phyloP scores from a whole-genome alignment of 2,797 vertebrate species.

The Poecilia gillii region DNA sequence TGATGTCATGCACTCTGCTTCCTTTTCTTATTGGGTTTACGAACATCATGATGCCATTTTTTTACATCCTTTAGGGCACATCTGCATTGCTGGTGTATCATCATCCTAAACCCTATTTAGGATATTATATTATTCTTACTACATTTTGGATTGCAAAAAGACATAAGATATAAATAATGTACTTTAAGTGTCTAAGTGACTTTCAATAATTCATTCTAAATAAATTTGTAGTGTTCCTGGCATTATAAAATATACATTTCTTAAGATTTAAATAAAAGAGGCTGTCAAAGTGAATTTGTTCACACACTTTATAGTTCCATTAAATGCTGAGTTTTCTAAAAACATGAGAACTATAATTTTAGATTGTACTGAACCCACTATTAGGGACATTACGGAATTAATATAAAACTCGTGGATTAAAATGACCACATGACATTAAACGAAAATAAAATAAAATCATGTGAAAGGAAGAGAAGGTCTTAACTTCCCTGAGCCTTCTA shows the following conservation, averaged over 20 bases:
- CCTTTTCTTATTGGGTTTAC: slow-evolving; percentile 12
- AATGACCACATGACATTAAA: slow-evolving; percentile 15
- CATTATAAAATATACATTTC: neutral
- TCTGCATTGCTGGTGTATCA: neutral
- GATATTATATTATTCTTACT: neutral
- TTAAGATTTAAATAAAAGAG: neutral
- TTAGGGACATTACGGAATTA: slow-evolving; percentile 2
- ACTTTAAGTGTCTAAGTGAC: neutral
- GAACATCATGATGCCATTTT: slow-evolving; percentile 5
- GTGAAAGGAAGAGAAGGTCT: slow-evolving; percentile 65
- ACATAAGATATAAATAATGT: no score
- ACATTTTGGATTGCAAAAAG: neutral
- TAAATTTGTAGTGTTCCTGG: neutral
- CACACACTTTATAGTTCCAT: neutral
- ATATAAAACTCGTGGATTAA: slow-evolving; percentile 7
- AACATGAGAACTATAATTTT: neutral
- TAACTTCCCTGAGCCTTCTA: slow-evolving; percentile 47
- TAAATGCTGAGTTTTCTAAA: neutral
- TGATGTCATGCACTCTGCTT: slow-evolving; percentile 38
- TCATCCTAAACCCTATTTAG: neutral
- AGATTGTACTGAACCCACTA: neutral
- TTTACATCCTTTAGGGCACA: slow-evolving; percentile 5
- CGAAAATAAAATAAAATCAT: slow-evolving; percentile 36
- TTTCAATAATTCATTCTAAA: neutral
- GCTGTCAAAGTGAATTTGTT: neutral